phyloP scores from a whole-genome alignment of 2,888 invertebrate species.

The Cephus pulcher region DNA sequence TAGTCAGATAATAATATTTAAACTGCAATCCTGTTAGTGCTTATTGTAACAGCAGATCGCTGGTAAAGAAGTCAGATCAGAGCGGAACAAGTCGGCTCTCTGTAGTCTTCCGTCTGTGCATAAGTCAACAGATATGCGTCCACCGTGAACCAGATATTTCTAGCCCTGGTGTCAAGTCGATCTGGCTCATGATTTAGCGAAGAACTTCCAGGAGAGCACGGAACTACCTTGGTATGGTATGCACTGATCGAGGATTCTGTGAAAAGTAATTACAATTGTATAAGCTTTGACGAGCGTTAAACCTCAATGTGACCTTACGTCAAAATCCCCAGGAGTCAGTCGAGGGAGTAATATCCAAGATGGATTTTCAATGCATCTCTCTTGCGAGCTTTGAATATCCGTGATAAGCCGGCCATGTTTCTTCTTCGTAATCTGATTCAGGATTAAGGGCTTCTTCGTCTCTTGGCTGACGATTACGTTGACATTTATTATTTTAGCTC shows the following conservation, averaged over 20 bases:
- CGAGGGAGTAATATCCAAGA: neutral
- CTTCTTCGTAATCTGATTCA: neutral
- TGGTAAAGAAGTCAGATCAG: neutral
- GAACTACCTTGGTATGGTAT: neutral
- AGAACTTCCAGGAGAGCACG: neutral
- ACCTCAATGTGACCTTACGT: neutral
- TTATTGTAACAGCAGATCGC: neutral
- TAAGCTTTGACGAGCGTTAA: neutral
- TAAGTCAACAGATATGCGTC: conserved; percentile 20
- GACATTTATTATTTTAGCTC: neutral
- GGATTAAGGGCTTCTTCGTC: neutral
- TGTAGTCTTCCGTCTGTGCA: conserved; percentile 25
- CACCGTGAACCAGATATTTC: conserved; percentile 47
- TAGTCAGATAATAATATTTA: neutral
- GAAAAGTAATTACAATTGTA: neutral
- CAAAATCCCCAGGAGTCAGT: neutral
- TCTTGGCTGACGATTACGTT: neutral
- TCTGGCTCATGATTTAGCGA: neutral
- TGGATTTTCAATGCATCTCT: neutral
- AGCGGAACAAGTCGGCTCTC: neutral
- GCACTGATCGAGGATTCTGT: neutral
- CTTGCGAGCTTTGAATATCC: neutral
- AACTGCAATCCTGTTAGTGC: neutral
- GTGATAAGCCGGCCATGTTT: neutral
- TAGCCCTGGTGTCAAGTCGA: conserved; percentile 18